Conservation (phyloP, 2,888 invertebrate genomes). For the Drosophila paranaensis region DNA sequence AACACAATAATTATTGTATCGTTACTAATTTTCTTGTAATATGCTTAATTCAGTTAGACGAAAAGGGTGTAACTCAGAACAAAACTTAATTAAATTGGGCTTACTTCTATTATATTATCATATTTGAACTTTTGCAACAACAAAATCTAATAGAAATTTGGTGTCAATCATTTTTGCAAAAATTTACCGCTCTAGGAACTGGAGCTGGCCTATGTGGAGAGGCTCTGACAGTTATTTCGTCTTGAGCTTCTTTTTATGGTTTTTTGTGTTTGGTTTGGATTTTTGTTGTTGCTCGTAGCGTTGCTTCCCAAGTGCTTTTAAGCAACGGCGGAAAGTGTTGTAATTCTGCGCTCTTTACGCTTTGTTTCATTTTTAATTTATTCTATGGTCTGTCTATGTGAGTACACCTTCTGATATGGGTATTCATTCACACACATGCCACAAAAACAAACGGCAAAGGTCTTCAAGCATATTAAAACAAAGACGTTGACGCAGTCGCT, state of each 20-base stretch:
- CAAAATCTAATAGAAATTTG: slow-evolving; percentile 17
- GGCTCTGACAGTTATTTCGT: slow-evolving; percentile 15
- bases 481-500: slow-evolving; percentile 60
- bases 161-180: slow-evolving; percentile 28
- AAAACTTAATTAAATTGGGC: neutral
- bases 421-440: slow-evolving; percentile 66
- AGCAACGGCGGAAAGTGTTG: slow-evolving; percentile 80
- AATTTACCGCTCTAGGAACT: slow-evolving; percentile 1
- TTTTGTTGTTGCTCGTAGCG: slow-evolving; percentile 13
- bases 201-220: neutral
- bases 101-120: too few species aligned
- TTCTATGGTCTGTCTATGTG: slow-evolving; percentile 66
- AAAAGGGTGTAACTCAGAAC: neutral
- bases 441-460: slow-evolving; percentile 56
- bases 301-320: slow-evolving; percentile 63
- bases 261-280: slow-evolving; percentile 11
- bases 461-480: slow-evolving; percentile 71
- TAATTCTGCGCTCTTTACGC: slow-evolving; percentile 76
- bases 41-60: neutral
- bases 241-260: slow-evolving; percentile 22
- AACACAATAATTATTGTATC: too few species aligned
- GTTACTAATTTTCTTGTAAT: too few species aligned
- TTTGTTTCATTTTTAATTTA: slow-evolving; percentile 82
- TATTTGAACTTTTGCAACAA: neutral
- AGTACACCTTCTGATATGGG: slow-evolving; percentile 52